phyloP scores from a whole-genome alignment of 2,797 vertebrate species.

The Phaenicophaeus curvirostris region DNA sequence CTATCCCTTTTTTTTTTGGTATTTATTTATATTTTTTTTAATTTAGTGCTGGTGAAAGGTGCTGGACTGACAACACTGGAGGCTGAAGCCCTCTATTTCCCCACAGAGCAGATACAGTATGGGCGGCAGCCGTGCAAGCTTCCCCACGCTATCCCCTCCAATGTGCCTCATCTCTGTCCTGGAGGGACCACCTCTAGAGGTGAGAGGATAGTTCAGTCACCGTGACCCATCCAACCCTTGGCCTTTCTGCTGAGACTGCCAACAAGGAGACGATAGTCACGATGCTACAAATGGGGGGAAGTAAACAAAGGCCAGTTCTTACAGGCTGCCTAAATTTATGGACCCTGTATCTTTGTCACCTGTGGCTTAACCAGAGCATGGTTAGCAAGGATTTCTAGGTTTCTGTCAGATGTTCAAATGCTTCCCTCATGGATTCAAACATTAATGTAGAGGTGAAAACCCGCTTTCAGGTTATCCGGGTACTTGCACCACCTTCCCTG shows the following conservation, averaged over 20 bases:
- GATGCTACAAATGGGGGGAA: conserved; percentile 28
- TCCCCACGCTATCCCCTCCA: conserved; percentile 73
- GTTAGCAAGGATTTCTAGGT: neutral
- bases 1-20: conserved; percentile 63
- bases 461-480: neutral
- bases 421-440: neutral
- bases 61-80: conserved; percentile 76
- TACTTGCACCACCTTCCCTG: neutral
- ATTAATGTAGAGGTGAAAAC: neutral
- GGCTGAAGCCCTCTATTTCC: conserved; percentile 78
- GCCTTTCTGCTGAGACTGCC: conserved; percentile 74
- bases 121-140: conserved; percentile 76
- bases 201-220: conserved; percentile 75
- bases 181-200: conserved; percentile 78
- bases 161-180: conserved; percentile 78
- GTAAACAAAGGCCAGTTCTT: neutral
- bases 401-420: neutral
- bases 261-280: conserved; percentile 25
- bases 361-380: neutral
- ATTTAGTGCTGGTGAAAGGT: conserved; percentile 78
- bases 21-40: conserved; percentile 78
- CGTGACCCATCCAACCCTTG: conserved; percentile 67
- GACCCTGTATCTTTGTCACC: neutral
- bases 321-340: conserved; percentile 20
- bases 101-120: conserved; percentile 77